A percentile compares a stretch with the other conserved stretches of the same genome.
Conservation (phyloP, 2,888 invertebrate species). For the Blastobasis adustella region DNA sequence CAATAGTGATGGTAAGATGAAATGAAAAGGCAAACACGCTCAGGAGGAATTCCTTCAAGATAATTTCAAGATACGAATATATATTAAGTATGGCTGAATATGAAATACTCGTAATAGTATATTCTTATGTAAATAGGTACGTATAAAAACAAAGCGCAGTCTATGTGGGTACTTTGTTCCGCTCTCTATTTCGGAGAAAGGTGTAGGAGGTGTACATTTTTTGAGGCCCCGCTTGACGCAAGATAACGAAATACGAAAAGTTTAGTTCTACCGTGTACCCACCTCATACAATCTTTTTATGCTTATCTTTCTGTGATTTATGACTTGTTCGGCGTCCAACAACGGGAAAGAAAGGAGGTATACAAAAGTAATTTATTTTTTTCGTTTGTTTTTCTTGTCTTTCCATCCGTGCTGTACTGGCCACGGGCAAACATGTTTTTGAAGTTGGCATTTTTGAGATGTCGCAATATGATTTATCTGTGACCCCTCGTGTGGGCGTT, state of each 20-base stretch:
- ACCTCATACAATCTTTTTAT: constrained; percentile 74
- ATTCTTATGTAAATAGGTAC: too few relatives aligned
- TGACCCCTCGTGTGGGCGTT: constrained; percentile 65
- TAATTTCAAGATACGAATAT: too few relatives aligned
- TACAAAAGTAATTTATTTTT: constrained; percentile 75
- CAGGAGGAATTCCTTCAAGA: too few relatives aligned
- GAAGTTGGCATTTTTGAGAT: constrained; percentile 74
- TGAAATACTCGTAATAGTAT: too few relatives aligned
- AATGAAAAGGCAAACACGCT: too few relatives aligned
- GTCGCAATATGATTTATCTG: constrained; percentile 69
- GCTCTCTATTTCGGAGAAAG: constrained; percentile 48
- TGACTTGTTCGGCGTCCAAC: constrained; percentile 70
- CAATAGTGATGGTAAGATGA: too few relatives aligned
- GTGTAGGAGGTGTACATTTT: constrained; percentile 48
- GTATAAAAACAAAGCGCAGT: too few relatives aligned
- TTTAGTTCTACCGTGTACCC: constrained; percentile 70
- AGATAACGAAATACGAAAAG: constrained; percentile 72
- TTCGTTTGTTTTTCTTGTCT: constrained; percentile 72
- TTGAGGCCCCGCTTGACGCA: constrained; percentile 53
- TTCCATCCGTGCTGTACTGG: constrained; percentile 67
- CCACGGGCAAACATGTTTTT: constrained; percentile 67
- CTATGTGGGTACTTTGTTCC: constrained; percentile 16
- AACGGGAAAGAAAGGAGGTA: constrained; percentile 72
- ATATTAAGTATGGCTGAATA: too few relatives aligned
- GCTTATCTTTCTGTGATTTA: constrained; percentile 75